Percentiles rank a stretch among this genome's conserved stretches.
These are phyloP conservation scores for Flexamia atlantica DNA, from an alignment of 2,888 invertebrate genomes.

Conservation along the genomic window DNA sequence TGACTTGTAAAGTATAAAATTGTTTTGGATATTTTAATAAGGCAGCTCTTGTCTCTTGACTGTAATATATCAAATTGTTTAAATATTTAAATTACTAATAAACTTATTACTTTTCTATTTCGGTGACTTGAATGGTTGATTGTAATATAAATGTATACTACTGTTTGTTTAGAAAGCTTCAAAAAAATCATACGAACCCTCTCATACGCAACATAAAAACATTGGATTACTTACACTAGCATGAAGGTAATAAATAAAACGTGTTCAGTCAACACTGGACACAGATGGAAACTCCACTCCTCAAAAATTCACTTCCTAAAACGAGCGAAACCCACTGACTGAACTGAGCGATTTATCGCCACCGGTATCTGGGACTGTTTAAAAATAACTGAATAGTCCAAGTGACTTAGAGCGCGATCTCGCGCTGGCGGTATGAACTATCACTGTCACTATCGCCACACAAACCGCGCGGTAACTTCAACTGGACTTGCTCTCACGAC, in stretches of 20 bases:
- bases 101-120: no score
- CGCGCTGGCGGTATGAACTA: neutral
- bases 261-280: constrained; percentile 6
- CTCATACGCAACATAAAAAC: no score
- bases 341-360: neutral
- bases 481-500: neutral
- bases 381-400: constrained; percentile 26
- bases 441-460: neutral
- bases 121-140: no score
- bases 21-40: no score
- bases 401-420: constrained; percentile 21
- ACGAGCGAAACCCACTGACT: neutral
- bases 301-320: neutral
- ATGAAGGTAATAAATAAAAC: neutral
- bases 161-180: no score
- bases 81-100: no score
- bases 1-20: no score
- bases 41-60: no score
- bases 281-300: neutral
- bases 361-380: neutral
- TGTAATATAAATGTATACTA: no score
- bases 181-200: no score
- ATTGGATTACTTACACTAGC: constrained; percentile 32
- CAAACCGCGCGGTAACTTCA: constrained; percentile 42
- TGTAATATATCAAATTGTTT: no score